Base-by-base conservation (phyloP, 30 jellyfish, hydroid and myxozoan species). In the Clytia hemisphaerica region DNA sequence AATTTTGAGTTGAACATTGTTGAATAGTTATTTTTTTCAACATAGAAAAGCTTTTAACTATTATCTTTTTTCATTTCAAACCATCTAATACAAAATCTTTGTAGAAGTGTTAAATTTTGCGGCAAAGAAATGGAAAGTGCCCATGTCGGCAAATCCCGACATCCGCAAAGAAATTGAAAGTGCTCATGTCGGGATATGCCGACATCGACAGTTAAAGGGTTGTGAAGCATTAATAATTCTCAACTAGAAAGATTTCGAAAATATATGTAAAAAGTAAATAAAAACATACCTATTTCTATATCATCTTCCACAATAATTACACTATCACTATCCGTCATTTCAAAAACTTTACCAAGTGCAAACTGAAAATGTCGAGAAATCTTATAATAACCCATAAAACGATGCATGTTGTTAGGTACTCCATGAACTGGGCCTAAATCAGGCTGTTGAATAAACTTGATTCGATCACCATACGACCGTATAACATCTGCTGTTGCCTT, bases 291-390 rank as follows among this genome's bases (percentile, higher is more conserved):
- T 48, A 91, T 91, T 65, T 91, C 93, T 15, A 91, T 75, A 61
- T 91, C 99, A 78, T 91, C 99, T 73, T 91, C 99, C 16, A 91
- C 80, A 54, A 91, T 77, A 25, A 91, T 73, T n/a, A 82, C 95
- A 65, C 99, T 91, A 61, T 82, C 95, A 34, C 78, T 71, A 21
- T 58, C 76, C 3, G 57, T 38, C 30, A 69, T 83, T 32, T 50
- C 62, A 69, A 91, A 91, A 24, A 90, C 99, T 59, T 81, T 72
- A 9, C 61, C 50, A 31, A 91, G 70, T 0, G 99, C 99, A 57
- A 71, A 91, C 35, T 82, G 82, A 67, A 37, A 91, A 61, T 91
- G 99, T 45, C 99, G 69, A 27, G 99, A 82, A 38, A 91, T 91
- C 79, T 91, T 91, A 77, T 91, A 91, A 67, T 91, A 91, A 2